A percentile compares a stretch with the other conserved stretches of the same genome.
phyloP scores from a whole-genome alignment of 2,888 invertebrate genomes.

The Darwinula stevensoni region DNA sequence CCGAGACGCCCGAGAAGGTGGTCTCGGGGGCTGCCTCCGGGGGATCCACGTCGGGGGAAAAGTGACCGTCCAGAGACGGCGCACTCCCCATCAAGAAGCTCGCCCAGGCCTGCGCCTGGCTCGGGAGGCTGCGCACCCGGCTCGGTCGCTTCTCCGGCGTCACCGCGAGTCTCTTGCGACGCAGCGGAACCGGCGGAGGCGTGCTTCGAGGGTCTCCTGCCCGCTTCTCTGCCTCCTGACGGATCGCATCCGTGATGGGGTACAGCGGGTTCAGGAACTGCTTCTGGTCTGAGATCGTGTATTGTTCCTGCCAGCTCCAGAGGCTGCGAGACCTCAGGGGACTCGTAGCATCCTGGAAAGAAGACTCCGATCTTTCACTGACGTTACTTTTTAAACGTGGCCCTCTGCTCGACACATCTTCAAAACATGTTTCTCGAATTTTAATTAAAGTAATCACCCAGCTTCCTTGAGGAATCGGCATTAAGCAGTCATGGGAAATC shows the following conservation, averaged over 20 bases:
- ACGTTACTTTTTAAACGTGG: too few relatives aligned
- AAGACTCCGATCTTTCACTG: too few relatives aligned
- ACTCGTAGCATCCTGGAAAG: slow-evolving; percentile 18
- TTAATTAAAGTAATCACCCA: too few relatives aligned
- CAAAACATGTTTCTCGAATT: too few relatives aligned
- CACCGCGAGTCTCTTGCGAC: too few relatives aligned
- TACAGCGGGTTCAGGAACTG: slow-evolving; percentile 62
- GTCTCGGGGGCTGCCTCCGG: neutral
- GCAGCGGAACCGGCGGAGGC: neutral
- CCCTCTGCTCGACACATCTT: too few relatives aligned
- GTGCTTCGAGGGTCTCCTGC: neutral
- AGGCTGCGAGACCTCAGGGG: slow-evolving; percentile 36
- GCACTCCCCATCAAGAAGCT: too few relatives aligned
- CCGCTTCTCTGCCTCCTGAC: slow-evolving; percentile 7
- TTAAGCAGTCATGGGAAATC: too few relatives aligned
- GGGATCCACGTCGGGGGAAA: neutral
- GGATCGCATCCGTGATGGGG: slow-evolving; percentile 13
- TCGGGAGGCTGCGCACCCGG: slow-evolving; percentile 6
- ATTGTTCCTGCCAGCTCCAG: slow-evolving; percentile 77
- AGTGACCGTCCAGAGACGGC: too few relatives aligned
- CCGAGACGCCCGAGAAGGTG: too few relatives aligned
- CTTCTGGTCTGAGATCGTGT: slow-evolving; percentile 42
- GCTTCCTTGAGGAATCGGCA: too few relatives aligned
- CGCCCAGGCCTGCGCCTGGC: too few relatives aligned
- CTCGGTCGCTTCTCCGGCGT: neutral